Evolutionary conservation across 1,140 invertebrate species (phyloP).

Genomic region (Zaprionus ornatus): DNA sequence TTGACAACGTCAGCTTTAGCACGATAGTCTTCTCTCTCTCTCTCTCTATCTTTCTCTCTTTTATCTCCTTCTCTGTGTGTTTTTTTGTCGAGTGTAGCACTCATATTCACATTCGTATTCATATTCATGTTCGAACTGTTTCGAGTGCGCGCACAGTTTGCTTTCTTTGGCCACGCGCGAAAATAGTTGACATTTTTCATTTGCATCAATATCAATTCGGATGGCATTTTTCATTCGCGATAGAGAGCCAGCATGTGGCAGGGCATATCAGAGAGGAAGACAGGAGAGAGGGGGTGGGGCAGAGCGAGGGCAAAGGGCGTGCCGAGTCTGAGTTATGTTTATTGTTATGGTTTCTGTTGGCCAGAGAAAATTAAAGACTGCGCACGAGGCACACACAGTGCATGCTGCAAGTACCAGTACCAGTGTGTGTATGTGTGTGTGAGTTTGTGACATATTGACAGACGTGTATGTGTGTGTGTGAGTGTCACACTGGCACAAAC

Average conservation of each 20-base stretch:
- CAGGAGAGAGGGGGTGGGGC: background rate
- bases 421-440: constrained; percentile 10
- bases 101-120: constrained; percentile 18
- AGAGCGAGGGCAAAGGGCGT: too few species aligned
- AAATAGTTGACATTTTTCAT: constrained; percentile 80
- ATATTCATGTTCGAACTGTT: constrained; percentile 38
- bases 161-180: constrained; percentile 29
- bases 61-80: background rate
- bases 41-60: background rate
- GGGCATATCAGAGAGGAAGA: too few species aligned
- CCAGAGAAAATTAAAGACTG: constrained; percentile 61
- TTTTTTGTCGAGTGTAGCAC: background rate
- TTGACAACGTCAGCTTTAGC: background rate
- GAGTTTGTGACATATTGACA: constrained; percentile 64
- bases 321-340: constrained; percentile 34
- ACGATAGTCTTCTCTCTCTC: background rate
- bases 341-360: constrained; percentile 67
- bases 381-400: constrained; percentile 1
- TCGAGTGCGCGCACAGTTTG: constrained; percentile 2
- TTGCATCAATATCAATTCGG: constrained; percentile 77
- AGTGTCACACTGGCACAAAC: constrained; percentile 18
- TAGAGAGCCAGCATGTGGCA: background rate
- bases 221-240: constrained; percentile 55
- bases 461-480: constrained; percentile 32
- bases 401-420: background rate